Percentiles rank a stretch among this genome's conserved stretches.
phyloP scores from a whole-genome alignment of 2,113 vertebrate species.

The Pterophyllum scalare region DNA sequence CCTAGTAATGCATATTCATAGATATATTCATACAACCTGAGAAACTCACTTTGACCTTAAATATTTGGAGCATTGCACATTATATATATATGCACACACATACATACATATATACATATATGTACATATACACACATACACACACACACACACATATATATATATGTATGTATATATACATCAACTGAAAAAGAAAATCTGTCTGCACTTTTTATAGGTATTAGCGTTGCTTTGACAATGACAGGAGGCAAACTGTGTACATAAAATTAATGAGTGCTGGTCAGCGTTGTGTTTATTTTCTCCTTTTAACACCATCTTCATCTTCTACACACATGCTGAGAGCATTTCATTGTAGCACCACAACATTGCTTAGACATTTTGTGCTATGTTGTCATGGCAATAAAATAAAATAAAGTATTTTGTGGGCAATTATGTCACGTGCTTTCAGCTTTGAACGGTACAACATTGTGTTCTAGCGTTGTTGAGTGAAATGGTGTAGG shows the following conservation, averaged over 20 bases:
- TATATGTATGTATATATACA: no score
- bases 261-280: background rate
- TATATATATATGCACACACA: no score
- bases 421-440: background rate
- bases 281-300: background rate
- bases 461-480: background rate
- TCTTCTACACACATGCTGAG: background rate
- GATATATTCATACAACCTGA: background rate
- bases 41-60: background rate
- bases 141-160: no score
- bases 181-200: no score
- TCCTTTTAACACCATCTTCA: background rate
- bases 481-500: background rate
- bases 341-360: background rate
- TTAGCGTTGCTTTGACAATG: background rate
- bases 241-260: background rate
- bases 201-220: background rate
- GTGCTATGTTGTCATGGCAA: background rate
- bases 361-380: background rate
- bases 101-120: no score
- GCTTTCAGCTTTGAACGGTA: background rate
- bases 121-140: no score
- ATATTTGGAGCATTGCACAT: background rate
- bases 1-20: background rate
- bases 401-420: background rate